Conservation (phyloP, 2,113 vertebrate species). For the Meles meles region DNA sequence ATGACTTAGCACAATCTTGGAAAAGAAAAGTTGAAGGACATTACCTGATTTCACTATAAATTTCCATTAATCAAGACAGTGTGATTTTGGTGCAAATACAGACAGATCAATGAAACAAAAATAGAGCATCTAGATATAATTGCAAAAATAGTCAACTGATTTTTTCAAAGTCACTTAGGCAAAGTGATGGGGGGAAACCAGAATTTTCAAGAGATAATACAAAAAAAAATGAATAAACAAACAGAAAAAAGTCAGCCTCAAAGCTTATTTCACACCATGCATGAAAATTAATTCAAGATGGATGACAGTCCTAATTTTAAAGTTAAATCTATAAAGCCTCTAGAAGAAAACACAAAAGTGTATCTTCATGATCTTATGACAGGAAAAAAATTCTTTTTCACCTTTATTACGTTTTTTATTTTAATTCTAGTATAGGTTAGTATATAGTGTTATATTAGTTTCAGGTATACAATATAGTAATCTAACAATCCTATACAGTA, state of each 20-base stretch:
- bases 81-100: not conserved
- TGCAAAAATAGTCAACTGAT: not conserved
- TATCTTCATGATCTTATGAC: not conserved
- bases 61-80: not conserved
- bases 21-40: not conserved
- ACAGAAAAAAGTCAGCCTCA: not conserved
- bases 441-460: not conserved
- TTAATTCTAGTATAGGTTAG: not conserved
- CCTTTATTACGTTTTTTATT: not conserved
- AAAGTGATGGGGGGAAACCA: not conserved
- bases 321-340: not conserved
- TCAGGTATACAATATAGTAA: not conserved
- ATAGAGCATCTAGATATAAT: not conserved
- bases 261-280: not conserved
- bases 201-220: not conserved
- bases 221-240: not conserved
- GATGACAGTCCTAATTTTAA: not conserved
- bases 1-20: not conserved
- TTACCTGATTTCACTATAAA: not conserved
- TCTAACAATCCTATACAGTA: not conserved
- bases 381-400: not conserved
- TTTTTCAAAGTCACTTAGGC: not conserved
- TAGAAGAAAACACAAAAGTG: not conserved
- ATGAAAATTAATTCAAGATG: not conserved
- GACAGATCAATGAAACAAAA: not conserved